A percentile compares a stretch with the other conserved stretches of the same genome.
phyloP scores from a whole-genome alignment of 2,113 vertebrate genomes.

The Jacana jacana region DNA sequence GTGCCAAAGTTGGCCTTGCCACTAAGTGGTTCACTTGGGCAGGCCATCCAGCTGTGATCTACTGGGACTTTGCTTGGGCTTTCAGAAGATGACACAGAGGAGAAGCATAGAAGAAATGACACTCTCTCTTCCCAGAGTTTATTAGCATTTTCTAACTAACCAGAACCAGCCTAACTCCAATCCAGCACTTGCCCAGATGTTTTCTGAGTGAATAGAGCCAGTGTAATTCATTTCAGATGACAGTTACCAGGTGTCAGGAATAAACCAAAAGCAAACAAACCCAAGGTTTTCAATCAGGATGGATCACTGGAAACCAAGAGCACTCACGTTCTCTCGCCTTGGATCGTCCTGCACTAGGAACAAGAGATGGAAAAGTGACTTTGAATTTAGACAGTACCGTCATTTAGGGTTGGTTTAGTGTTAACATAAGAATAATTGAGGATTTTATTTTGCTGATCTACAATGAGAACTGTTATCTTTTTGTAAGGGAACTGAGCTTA shows the following conservation, averaged over 20 bases:
- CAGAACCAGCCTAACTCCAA: neutral
- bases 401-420: neutral
- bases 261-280: neutral
- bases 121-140: neutral
- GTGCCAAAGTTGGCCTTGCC: neutral
- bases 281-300: neutral
- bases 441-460: constrained; percentile 8
- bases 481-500: constrained; percentile 26
- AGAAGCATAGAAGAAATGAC: neutral
- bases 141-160: neutral
- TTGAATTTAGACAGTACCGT: neutral
- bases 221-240: neutral
- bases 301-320: neutral
- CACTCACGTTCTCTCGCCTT: neutral
- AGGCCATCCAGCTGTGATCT: neutral
- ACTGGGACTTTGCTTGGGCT: neutral
- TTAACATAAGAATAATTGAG: neutral
- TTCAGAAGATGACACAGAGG: neutral
- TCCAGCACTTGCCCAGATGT: neutral
- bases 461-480: neutral
- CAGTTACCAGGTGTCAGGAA: neutral
- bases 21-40: neutral
- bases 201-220: neutral
- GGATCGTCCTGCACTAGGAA: neutral
- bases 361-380: neutral